Percentiles rank a stretch among this genome's conserved stretches.
Conservation (phyloP, 2,888 invertebrate genomes). For the Trypoxylon attenuatum region DNA sequence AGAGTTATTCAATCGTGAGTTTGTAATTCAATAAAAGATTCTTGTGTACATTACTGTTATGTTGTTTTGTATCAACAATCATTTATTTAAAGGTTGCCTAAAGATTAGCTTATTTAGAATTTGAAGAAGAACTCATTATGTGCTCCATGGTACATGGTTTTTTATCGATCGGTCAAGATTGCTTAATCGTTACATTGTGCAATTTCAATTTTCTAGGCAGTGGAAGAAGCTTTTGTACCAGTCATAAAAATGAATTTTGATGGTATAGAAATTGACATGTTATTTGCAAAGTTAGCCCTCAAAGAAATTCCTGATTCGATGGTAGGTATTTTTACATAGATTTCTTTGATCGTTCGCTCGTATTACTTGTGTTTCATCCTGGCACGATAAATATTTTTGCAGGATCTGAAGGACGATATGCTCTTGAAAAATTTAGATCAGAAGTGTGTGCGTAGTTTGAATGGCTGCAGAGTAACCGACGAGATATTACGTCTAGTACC, state of each 20-base stretch:
- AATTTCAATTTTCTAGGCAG: slow-evolving; percentile 79
- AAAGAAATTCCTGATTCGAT: slow-evolving; percentile 93
- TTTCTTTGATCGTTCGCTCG: neutral
- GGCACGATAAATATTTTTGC: slow-evolving; percentile 42
- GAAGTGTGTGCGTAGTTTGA: slow-evolving; percentile 96
- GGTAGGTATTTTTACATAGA: slow-evolving; percentile 64
- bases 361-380: neutral
- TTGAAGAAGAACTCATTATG: no score
- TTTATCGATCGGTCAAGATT: neutral
- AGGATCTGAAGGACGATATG: slow-evolving; percentile 93
- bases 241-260: slow-evolving; percentile 99
- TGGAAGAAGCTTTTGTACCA: slow-evolving; percentile 99
- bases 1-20: no score
- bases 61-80: no score
- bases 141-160: no score
- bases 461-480: slow-evolving; percentile 98
- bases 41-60: no score
- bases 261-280: slow-evolving; percentile 98
- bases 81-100: no score
- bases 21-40: no score
- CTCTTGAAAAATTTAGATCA: slow-evolving; percentile 95
- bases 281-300: slow-evolving; percentile 95
- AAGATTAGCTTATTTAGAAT: no score
- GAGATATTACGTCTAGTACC: slow-evolving; percentile 97
- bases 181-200: slow-evolving; percentile 6